Evolutionary conservation across 2,888 invertebrate species (phyloP), one percentile per base, ranked within the genome.

Genomic region (Hirtodrosophila alboralis): DNA sequence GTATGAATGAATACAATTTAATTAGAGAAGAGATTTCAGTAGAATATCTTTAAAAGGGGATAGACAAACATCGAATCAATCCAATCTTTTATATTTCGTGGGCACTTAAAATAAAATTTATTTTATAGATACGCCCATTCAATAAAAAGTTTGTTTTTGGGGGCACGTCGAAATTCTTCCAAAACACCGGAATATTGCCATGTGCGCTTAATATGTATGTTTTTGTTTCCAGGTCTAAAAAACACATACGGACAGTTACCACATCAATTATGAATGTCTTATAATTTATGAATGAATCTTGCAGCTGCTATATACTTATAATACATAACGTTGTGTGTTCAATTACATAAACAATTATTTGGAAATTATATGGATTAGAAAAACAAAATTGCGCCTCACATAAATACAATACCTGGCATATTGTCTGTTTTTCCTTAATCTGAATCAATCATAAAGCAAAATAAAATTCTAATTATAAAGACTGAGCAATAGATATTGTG

Each of bases 1-100:
- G n/a, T n/a, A 77, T 80, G 84, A 56, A 64, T 65, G 59, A 69
- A 78, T 75, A 75, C 74, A 78, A 62, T 69, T 62, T 44, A 73
- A 83, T 72, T 64, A 37, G 36, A 31, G n/a, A 9, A 28, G 16
- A 9, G 45, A 26, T 18, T 23, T 26, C 31, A 23, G 5, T 45
- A 6, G 36, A 18, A 28, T 40, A 13, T 14, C 3, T 18, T 18
- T 18, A 18, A 18, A n/a, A n/a, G 12, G 16, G 14, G 21, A 13
- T 1, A 16, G 12, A 16, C 7, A 9, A 10, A 27, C n/a, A 41
- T 7, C 41, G 23, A 23, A 23, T 23, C 12, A 45, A 59, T 28
- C 41, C 14, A 40, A 41, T 5, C 0, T 18, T 47, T 34, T 33
- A 12, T 34, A 41, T 36, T 10, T 31, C 53, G 14, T 7, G 23